Evolutionary conservation across 2,797 vertebrate species (phyloP), one percentile per base, ranked within the genome.

Genomic region (Sebastes diaconus): DNA sequence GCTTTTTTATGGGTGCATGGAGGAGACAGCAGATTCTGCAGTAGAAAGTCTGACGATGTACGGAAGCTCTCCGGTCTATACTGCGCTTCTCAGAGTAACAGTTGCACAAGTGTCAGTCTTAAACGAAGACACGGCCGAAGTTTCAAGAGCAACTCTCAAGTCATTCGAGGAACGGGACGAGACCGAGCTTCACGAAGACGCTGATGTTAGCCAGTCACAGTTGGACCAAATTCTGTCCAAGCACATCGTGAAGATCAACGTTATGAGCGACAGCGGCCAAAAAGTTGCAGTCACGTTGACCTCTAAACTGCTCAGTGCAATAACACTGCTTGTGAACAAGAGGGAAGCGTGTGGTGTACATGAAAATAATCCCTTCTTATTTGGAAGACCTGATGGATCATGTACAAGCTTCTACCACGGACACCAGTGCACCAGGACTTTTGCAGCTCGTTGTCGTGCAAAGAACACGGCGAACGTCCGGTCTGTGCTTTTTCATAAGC

Each of bases 291-390:
- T 91, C 1, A 54, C 22, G 0, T 27, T 94, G 73, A 92, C 73
- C 4, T 58, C 83, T 10, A 39, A 87, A 0, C 39, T 92, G 24
- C 75, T 91, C 12, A n/a, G 57, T 22, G 86, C 90, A 1, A 2
- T 84, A 5, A 67, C 54, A 0, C 61, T 92, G 75, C 89, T 93
- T 1, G 77, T 69, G 22, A 64, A 58, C n/a, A 91, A 88, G 60
- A 88, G 92, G 75, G 68, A 73, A 9, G 1, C 54, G 0, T 92
- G 90, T 2, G 79, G 72, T 0, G 84, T 93, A 0, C 34, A 67
- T 27, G 2, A 71, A 12, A 7, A 57, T 0, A 92, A 91, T 5
- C 83, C 86, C 20, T 90, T 86, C 20, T 20, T 94, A 4, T 94
- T 94, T 55, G 91, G 63, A 1, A 79, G 24, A 25, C 80, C 89